A percentile compares a stretch with the other conserved stretches of the same genome.
Evolutionary conservation across 2,113 vertebrate genomes (phyloP).

Genomic region (Anarhynchus alexandrinus): DNA sequence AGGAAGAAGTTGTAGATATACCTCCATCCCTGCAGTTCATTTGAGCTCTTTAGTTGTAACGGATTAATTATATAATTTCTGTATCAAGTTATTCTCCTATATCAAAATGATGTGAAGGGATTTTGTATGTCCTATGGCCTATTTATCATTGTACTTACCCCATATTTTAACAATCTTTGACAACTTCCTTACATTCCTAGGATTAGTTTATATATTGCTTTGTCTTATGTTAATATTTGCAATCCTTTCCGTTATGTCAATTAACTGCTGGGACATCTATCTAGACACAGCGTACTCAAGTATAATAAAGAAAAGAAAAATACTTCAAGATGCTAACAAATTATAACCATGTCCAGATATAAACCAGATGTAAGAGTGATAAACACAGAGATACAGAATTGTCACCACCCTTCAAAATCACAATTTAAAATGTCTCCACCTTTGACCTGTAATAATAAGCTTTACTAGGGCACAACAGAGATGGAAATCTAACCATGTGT

Average conservation of each 20-base stretch:
- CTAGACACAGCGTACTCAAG: conserved; percentile 15
- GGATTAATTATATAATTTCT: neutral
- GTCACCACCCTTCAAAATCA: conserved; percentile 60
- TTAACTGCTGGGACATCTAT: conserved; percentile 40
- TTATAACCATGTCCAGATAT: conserved; percentile 42
- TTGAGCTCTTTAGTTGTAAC: neutral
- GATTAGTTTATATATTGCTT: conserved; percentile 40
- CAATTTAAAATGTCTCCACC: conserved; percentile 36
- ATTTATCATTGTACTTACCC: neutral
- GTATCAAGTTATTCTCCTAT: neutral
- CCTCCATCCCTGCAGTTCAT: neutral
- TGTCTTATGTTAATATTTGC: conserved; percentile 58
- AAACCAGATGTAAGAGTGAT: conserved; percentile 64
- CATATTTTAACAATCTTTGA: conserved; percentile 23
- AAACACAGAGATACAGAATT: conserved; percentile 58
- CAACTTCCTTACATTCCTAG: conserved; percentile 11
- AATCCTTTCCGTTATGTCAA: conserved; percentile 30
- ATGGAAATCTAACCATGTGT: neutral
- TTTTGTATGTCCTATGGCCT: neutral
- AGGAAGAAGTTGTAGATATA: neutral
- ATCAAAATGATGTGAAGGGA: neutral
- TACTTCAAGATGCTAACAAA: conserved; percentile 63
- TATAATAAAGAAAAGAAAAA: conserved; percentile 60
- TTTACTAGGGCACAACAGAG: neutral
- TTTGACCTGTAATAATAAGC: conserved; percentile 15